These are phyloP conservation scores for Cantharis nigra DNA, from an alignment of 2,888 invertebrate genomes.

Conservation along the genomic window DNA sequence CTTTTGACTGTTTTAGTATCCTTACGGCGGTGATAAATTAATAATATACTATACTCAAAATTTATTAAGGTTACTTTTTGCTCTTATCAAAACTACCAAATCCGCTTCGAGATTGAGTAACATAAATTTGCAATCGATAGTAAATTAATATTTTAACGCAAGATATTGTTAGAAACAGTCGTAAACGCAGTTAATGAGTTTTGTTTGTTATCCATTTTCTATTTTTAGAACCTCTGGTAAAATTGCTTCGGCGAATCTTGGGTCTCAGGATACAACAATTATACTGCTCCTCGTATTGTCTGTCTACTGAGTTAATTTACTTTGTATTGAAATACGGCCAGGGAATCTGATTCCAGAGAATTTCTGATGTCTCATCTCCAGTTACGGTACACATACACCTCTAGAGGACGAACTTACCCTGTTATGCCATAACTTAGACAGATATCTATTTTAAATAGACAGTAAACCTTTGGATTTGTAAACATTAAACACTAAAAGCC, in stretches of 20 bases:
- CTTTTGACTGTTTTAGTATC: neutral
- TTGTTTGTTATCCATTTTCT: conserved; percentile 7
- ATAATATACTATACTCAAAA: neutral
- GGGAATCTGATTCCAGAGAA: conserved; percentile 39
- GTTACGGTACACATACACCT: conserved; percentile 32
- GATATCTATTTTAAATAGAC: conserved; percentile 13
- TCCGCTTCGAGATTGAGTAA: neutral
- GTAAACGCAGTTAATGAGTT: neutral
- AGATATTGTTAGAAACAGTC: neutral
- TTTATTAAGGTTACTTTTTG: neutral
- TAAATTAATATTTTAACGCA: neutral
- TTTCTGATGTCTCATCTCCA: conserved; percentile 32
- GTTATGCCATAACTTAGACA: conserved; percentile 5
- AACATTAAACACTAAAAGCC: neutral
- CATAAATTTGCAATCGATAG: neutral
- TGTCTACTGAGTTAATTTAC: conserved; percentile 43
- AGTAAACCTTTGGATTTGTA: conserved; percentile 2
- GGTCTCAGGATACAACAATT: conserved; percentile 38
- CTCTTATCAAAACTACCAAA: neutral
- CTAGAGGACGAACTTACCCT: conserved; percentile 24
- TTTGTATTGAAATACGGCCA: conserved; percentile 43
- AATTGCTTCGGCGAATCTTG: conserved; percentile 24
- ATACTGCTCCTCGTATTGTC: conserved; percentile 38
- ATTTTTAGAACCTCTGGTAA: conserved; percentile 23
- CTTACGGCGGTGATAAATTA: neutral